Evolutionary conservation across 1,140 invertebrate genomes (phyloP), one percentile per base, ranked within the genome.

Genomic region (Mylabris phalerata): DNA sequence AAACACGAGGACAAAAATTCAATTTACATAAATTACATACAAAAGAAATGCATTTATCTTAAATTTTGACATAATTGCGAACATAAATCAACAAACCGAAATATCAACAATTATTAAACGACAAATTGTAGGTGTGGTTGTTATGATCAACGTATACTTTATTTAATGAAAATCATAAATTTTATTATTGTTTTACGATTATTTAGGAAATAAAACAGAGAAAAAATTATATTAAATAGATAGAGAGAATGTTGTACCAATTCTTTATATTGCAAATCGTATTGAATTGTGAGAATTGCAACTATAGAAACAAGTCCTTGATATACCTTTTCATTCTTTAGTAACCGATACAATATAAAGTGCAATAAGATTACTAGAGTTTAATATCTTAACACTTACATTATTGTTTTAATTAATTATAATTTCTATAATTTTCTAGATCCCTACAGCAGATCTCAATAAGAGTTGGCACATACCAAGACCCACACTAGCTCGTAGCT

Each of bases 401-500:
- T 39, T 7, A 7, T 7, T 10, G 10, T 7, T 40, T 7, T 7
- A 40, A 7, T 10, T 13, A 9, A 45, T 45, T 45, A 9, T 11
- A 45, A 45, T 45, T 38, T 1, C 6, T 50, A 41, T 43, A 59
- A 50, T 55, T 44, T 72, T 73, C 26, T 66, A 74, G 71, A 74
- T 67, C 60, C 62, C 61, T 51, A 27, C 51, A 43, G 73, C 73
- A 74, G 72, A 74, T 69, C 73, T 74, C 73, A 60, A 66, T 52
- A 70, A 71, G 73, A 74, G 73, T 73, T 89, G 86, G 86, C 86
- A 88, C 70, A 89, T 89, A 73, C 87, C 87, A 61, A 80, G 87
- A 76, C 86, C 86, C 64, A 87, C 86, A 67, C 75, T 89, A 61
- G 80, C 77, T 63, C 80, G 85, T 63, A 80, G 81, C 64, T 87